A percentile compares a stretch with the other conserved stretches of the same genome.
Conservation (phyloP, 2,888 invertebrate species). For the Pollenia griseotomentosa region DNA sequence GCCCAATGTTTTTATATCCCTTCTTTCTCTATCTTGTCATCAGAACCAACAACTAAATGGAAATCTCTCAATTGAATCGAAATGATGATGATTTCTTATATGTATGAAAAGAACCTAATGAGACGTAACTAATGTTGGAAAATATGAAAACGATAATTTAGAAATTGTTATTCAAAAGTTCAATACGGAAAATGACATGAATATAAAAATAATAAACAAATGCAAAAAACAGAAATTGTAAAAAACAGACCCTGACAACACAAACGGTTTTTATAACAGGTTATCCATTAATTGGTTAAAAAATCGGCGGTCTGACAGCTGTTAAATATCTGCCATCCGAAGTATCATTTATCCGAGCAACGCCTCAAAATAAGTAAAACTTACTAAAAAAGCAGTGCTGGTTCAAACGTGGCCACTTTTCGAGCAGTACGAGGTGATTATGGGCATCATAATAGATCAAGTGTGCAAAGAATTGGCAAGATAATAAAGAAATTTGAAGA, state of each 20-base stretch:
- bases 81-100: not conserved
- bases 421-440: no score
- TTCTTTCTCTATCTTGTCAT: not conserved
- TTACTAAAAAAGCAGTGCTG: fast-evolving
- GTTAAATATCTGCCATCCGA: no score
- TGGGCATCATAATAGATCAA: no score
- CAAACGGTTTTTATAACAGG: no score
- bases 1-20: not conserved
- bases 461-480: no score
- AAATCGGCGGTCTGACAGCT: no score
- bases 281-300: no score
- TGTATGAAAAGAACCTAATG: slow-evolving; percentile 21
- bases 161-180: slow-evolving; percentile 2
- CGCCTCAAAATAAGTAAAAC: fast-evolving
- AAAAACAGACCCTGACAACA: not conserved
- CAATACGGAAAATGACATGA: not conserved
- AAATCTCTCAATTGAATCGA: not conserved
- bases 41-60: not conserved
- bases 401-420: fast-evolving
- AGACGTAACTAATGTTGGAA: slow-evolving; percentile 12
- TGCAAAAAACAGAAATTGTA: not conserved
- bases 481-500: no score
- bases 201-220: slow-evolving; percentile 26
- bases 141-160: slow-evolving; percentile 19
- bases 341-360: no score